A percentile compares a stretch with the other conserved stretches of the same genome.
phyloP scores from a whole-genome alignment of 2,797 vertebrate genomes.

The Anomalospiza imberbis region DNA sequence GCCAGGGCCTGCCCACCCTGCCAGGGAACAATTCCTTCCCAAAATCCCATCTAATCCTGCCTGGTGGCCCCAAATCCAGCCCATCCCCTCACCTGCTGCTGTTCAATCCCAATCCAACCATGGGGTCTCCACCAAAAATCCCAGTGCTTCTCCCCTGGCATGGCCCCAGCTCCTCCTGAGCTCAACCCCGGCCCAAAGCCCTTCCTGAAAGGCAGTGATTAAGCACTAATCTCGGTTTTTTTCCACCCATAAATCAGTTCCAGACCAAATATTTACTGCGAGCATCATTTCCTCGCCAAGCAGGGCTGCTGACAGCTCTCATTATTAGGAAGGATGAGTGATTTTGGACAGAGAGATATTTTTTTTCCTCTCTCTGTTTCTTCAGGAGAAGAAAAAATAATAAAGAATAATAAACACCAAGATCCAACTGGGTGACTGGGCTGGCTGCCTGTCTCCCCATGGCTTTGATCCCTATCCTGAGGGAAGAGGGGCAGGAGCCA shows the following conservation, averaged over 20 bases:
- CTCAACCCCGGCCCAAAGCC: not conserved
- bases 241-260: constrained; percentile 80
- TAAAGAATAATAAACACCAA: not conserved
- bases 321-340: constrained; percentile 77
- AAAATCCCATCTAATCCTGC: fast-evolving
- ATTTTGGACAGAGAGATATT: constrained; percentile 72
- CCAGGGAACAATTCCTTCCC: not conserved
- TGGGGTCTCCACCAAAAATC: fast-evolving
- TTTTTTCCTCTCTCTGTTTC: not conserved
- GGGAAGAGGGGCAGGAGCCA: fast-evolving
- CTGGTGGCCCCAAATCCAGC: not conserved
- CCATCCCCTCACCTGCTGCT: fast-evolving
- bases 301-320: constrained; percentile 72
- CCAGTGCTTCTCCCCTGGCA: not conserved
- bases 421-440: constrained; percentile 7
- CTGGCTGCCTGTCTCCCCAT: fast-evolving
- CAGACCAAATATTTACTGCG: constrained; percentile 76
- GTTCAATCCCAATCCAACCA: not conserved
- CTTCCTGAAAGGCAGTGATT: constrained; percentile 63
- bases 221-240: constrained; percentile 73
- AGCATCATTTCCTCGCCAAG: constrained; percentile 76
- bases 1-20: not conserved
- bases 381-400: not conserved
- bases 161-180: not conserved
- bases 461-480: not conserved